Evolutionary conservation across 2,113 vertebrate species (phyloP), one percentile per base, ranked within the genome.

Genomic region (Formicarius rufipectus): DNA sequence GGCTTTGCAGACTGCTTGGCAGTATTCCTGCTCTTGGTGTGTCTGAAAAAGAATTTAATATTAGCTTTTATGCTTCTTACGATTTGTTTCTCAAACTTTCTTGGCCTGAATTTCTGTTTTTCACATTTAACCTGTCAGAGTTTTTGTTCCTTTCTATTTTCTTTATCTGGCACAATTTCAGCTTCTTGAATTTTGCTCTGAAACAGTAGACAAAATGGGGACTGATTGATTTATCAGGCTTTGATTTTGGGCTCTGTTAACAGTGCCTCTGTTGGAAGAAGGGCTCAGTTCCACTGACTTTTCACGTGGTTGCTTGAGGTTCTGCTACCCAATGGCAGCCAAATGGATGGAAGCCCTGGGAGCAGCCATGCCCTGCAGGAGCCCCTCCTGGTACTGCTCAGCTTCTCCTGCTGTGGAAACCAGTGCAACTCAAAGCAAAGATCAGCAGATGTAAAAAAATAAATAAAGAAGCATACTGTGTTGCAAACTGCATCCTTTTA

Each of bases 31-130:
- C 50, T 90, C 35, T 71, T 90, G 37, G 27, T 95, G 88, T 63
- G 90, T 94, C 95, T 93, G 93, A 89, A 91, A 92, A 89, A 89
- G 58, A 87, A 84, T 88, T 88, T 96, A 78, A 88, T 94, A 86
- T 71, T 96, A 86, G 63, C 40, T 95, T 92, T 81, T 83, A 86
- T 90, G 75, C 50, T 55, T 83, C 85, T 88, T 88, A 66, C 2
- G 7, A 55, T 92, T 95, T 94, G 50, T 84, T 97, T 95, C 86
- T 92, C 83, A 74, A 86, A 69, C 31, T 63, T 83, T 88, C 79
- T 93, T 96, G 88, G 82, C 72, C 56, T 71, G 47, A 35, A 63
- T 84, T 90, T 84, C 86, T 90, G 92, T 45, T 93, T 95, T 92
- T 95, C n/a, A 63, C 83, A 71, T 90, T 93, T 94, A 93, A 96